These are phyloP conservation scores for Cossypha heuglini DNA, from an alignment of 2,797 vertebrate genomes.

Conservation along the genomic window DNA sequence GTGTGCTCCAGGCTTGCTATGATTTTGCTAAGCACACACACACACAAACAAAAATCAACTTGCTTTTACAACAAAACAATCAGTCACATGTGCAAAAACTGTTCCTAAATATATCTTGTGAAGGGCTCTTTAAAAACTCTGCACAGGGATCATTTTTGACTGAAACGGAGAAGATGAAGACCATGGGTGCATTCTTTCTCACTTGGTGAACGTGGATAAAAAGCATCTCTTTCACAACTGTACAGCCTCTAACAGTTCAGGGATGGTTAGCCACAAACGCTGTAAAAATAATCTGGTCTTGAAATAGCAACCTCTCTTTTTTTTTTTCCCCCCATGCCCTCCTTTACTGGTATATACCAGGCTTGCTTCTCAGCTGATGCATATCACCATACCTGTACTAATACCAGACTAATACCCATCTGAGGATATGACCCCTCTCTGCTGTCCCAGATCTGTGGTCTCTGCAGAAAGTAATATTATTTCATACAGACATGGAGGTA, in stretches of 20 bases:
- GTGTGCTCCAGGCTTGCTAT: not conserved
- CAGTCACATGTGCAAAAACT: not conserved
- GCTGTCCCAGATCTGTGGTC: not conserved
- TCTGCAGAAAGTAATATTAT: not conserved
- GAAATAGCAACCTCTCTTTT: not conserved
- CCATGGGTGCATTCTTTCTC: not conserved
- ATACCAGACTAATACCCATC: not conserved
- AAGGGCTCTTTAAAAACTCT: not conserved
- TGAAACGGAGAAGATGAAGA: not conserved
- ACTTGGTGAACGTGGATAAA: not conserved
- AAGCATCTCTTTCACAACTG: conserved; percentile 5
- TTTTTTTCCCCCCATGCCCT: not conserved
- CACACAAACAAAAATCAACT: not conserved
- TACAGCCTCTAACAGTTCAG: not conserved
- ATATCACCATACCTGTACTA: not conserved
- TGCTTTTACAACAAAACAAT: not conserved
- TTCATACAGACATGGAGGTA: not conserved
- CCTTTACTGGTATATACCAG: not conserved
- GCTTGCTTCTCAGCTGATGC: not conserved
- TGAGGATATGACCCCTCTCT: not conserved
- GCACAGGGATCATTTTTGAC: not conserved
- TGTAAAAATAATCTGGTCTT: not conserved
- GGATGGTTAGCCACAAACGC: not conserved
- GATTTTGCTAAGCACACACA: not conserved
- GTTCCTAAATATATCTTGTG: not conserved